phyloP scores from a whole-genome alignment of 2,888 invertebrate genomes.

The Idaea aversata region DNA sequence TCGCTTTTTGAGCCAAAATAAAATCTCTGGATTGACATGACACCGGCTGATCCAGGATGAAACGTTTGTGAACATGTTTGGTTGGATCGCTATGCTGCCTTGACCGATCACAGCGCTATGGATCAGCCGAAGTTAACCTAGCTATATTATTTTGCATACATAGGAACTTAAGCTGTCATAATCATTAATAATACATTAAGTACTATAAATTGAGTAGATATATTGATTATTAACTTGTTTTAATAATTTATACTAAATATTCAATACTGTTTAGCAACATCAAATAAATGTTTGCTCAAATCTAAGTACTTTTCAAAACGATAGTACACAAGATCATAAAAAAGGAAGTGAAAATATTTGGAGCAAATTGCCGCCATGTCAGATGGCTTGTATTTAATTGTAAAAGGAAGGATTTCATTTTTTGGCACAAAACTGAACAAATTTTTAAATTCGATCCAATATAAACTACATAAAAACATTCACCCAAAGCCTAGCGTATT shows the following conservation, averaged over 20 bases:
- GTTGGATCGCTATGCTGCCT: too few species aligned
- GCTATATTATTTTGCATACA: neutral
- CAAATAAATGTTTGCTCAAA: too few species aligned
- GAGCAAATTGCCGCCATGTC: neutral
- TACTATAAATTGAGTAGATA: neutral
- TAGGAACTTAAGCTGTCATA: neutral
- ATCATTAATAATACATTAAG: neutral
- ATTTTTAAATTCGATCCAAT: neutral
- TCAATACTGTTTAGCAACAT: too few species aligned
- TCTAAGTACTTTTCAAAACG: neutral
- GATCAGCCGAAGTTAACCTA: too few species aligned
- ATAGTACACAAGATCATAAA: neutral
- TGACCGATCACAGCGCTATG: too few species aligned
- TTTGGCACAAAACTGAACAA: constrained; percentile 30
- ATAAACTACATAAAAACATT: neutral
- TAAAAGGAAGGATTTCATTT: constrained; percentile 21
- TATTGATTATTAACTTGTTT: neutral
- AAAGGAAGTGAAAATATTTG: neutral
- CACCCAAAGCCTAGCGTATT: neutral
- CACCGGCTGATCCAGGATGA: too few species aligned
- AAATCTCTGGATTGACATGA: too few species aligned
- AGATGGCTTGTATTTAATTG: neutral
- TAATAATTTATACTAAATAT: too few species aligned
- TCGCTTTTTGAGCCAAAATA: neutral
- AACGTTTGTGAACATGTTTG: too few species aligned